These are phyloP conservation scores for Aphrophora alni DNA, from an alignment of 2,888 invertebrate species.

Conservation along the genomic window DNA sequence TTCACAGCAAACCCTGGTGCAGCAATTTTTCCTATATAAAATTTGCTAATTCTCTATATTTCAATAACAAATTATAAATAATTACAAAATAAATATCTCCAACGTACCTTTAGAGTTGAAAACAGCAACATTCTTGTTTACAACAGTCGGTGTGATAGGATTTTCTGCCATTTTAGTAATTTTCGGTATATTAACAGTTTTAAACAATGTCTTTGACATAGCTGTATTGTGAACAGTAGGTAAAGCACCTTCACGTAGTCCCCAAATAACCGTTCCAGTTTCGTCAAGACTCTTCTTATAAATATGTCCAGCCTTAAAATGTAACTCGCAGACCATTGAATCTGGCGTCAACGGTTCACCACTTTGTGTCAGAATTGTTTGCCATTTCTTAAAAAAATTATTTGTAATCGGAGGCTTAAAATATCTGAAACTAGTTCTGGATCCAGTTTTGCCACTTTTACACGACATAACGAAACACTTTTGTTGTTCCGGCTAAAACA, in stretches of 20 bases:
- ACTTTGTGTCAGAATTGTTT: slow-evolving; percentile 19
- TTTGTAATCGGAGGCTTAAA: slow-evolving; percentile 29
- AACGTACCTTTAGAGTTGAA: not conserved
- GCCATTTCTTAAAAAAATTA: slow-evolving; percentile 30
- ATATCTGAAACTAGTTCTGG: slow-evolving; percentile 25
- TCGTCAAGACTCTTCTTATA: slow-evolving; percentile 26
- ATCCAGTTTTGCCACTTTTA: slow-evolving; percentile 31
- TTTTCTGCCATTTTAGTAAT: not conserved
- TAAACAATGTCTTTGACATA: not conserved
- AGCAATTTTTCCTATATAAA: too few relatives aligned
- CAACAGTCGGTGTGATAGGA: not conserved
- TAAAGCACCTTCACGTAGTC: slow-evolving; percentile 30
- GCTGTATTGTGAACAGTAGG: slow-evolving; percentile 1
- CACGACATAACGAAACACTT: slow-evolving; percentile 26
- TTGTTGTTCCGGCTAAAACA: slow-evolving; percentile 16
- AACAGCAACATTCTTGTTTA: not conserved
- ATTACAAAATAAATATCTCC: too few relatives aligned
- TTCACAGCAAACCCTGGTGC: too few relatives aligned
- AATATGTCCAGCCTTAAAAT: slow-evolving; percentile 26
- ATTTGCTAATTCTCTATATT: too few relatives aligned
- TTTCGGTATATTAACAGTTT: not conserved
- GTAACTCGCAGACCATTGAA: slow-evolving; percentile 24
- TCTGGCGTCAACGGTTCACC: slow-evolving; percentile 13
- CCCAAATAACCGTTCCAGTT: slow-evolving; percentile 22
- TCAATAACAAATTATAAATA: too few relatives aligned